These are phyloP conservation scores for Paramormyrops hopkinsi DNA, from an alignment of 2,797 vertebrate species.

Conservation along the genomic window DNA sequence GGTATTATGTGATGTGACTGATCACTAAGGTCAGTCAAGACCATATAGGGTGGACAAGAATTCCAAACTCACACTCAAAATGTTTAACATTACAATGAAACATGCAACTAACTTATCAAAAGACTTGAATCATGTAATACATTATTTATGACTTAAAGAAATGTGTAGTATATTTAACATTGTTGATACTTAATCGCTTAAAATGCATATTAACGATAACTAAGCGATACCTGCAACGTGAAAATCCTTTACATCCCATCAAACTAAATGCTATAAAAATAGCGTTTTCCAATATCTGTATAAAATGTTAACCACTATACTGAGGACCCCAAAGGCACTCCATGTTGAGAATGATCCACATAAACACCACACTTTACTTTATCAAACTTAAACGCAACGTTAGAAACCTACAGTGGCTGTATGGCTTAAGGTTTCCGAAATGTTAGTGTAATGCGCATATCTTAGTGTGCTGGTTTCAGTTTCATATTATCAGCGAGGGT, in stretches of 20 bases:
- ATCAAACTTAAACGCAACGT: background rate
- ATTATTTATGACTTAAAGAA: background rate
- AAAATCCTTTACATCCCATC: background rate
- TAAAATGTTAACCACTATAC: background rate
- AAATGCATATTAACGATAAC: background rate
- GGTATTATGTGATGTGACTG: background rate
- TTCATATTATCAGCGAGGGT: background rate
- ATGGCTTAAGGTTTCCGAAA: background rate
- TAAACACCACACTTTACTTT: background rate
- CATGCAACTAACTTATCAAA: background rate
- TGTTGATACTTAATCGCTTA: background rate
- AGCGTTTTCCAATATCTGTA: background rate
- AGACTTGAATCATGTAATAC: background rate
- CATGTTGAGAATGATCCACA: background rate
- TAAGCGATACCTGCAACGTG: background rate
- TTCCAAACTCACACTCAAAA: background rate
- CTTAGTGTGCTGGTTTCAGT: background rate
- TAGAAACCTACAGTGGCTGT: background rate
- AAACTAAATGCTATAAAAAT: background rate
- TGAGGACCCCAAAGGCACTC: background rate
- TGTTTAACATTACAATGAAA: background rate
- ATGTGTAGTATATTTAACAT: background rate
- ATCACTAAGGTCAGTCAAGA: background rate
- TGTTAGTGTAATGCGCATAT: background rate
- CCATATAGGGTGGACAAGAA: background rate